Conservation (phyloP, 2,113 vertebrate species). For the Athene cunicularia region DNA sequence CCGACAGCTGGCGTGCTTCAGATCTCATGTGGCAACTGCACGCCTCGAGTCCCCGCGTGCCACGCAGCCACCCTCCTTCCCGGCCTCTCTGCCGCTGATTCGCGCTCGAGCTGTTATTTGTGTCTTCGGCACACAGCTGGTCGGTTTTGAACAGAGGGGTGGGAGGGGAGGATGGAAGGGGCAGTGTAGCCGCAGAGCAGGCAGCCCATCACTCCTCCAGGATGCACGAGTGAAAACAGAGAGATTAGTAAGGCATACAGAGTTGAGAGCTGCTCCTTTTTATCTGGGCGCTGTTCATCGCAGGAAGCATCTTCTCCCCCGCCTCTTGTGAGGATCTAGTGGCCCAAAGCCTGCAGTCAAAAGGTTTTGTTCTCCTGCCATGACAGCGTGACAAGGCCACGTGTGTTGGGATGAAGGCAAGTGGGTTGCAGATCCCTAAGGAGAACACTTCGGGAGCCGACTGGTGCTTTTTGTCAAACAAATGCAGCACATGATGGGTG, state of each 20-base stretch:
- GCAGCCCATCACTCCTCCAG: slow-evolving; percentile 20
- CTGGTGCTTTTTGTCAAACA: background rate
- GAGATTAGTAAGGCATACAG: background rate
- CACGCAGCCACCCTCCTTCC: slow-evolving; percentile 8
- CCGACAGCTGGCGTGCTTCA: slow-evolving; percentile 45
- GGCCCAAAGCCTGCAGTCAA: background rate
- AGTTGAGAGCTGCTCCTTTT: background rate
- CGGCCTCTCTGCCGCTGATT: background rate
- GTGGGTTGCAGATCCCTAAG: background rate
- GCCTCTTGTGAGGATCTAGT: background rate
- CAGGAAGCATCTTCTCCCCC: background rate
- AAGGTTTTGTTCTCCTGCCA: background rate
- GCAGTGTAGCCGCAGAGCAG: background rate
- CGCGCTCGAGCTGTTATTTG: background rate
- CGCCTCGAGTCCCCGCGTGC: background rate
- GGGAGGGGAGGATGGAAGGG: slow-evolving; percentile 42
- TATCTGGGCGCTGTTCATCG: background rate
- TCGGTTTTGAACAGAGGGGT: slow-evolving; percentile 26
- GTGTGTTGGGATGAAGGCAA: background rate
- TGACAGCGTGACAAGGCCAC: background rate
- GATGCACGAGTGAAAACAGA: background rate
- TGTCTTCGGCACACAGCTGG: slow-evolving; percentile 11
- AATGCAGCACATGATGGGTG: background rate
- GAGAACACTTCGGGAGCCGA: background rate
- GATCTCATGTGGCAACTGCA: slow-evolving; percentile 31